phyloP scores from a whole-genome alignment of 2,113 vertebrate genomes.

The Pogonocichla stellata region DNA sequence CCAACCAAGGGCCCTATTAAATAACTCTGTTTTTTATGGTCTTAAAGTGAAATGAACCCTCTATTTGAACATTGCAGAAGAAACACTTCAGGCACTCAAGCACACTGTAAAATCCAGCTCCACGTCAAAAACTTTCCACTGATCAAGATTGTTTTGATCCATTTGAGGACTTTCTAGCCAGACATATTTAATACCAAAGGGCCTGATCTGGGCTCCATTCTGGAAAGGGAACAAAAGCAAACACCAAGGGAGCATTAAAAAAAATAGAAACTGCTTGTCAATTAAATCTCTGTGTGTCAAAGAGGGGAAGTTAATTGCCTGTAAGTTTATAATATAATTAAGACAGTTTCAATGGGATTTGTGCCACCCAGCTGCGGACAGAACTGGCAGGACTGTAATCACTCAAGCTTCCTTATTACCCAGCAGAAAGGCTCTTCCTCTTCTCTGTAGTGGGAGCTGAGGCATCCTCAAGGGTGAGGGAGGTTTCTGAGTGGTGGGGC shows the following conservation, averaged over 20 bases:
- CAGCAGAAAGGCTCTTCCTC: background rate
- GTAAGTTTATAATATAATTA: constrained; percentile 3
- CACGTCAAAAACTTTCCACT: constrained; percentile 28
- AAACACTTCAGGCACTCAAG: constrained; percentile 24
- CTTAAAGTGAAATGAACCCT: constrained; percentile 56
- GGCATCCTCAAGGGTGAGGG: background rate
- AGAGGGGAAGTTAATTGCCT: constrained; percentile 16
- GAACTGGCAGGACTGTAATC: background rate
- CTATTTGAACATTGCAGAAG: constrained; percentile 17
- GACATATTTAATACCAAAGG: background rate
- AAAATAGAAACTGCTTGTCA: background rate
- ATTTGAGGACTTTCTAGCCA: background rate
- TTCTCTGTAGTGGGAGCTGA: background rate
- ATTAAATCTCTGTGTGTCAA: background rate
- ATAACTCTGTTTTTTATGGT: constrained; percentile 56
- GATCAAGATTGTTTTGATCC: background rate
- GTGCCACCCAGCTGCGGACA: background rate
- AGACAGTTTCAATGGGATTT: constrained; percentile 1
- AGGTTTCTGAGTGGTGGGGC: background rate
- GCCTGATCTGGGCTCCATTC: background rate
- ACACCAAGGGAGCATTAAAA: background rate
- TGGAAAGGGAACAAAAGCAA: constrained; percentile 1
- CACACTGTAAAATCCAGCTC: background rate
- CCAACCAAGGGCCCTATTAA: constrained; percentile 66
- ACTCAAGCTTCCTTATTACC: background rate